Conservation (phyloP, 2,113 vertebrate genomes). For the Pyrgilauda ruficollis region DNA sequence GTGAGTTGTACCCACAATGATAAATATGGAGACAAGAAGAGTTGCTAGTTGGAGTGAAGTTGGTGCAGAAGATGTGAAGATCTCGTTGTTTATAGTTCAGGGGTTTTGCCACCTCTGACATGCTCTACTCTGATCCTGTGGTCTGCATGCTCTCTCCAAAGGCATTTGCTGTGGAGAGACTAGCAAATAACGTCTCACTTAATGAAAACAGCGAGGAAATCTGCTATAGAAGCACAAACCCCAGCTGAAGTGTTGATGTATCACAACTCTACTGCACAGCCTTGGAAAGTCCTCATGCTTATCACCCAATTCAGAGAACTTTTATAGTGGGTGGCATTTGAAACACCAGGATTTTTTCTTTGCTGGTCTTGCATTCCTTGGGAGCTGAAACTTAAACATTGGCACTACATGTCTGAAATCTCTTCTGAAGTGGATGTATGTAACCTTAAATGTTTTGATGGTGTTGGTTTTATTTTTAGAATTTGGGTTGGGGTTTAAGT, state of each 20-base stretch:
- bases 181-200: background rate
- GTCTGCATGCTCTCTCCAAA: background rate
- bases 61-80: background rate
- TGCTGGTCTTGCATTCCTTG: background rate
- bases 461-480: background rate
- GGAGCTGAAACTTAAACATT: background rate
- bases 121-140: background rate
- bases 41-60: background rate
- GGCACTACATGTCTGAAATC: accelerated
- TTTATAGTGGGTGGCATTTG: background rate
- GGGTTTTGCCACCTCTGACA: background rate
- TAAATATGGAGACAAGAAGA: background rate
- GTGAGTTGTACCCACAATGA: background rate
- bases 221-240: background rate
- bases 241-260: background rate
- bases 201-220: background rate
- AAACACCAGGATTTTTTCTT: background rate
- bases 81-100: background rate
- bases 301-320: background rate
- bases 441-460: accelerated
- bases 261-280: background rate
- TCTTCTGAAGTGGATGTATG: background rate
- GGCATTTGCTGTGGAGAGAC: background rate
- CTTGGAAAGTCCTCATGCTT: background rate
- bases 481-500: background rate